Percentiles rank a stretch among this genome's conserved stretches.
phyloP scores from a whole-genome alignment of 2,888 invertebrate species.

The Eupithecia inturbata region DNA sequence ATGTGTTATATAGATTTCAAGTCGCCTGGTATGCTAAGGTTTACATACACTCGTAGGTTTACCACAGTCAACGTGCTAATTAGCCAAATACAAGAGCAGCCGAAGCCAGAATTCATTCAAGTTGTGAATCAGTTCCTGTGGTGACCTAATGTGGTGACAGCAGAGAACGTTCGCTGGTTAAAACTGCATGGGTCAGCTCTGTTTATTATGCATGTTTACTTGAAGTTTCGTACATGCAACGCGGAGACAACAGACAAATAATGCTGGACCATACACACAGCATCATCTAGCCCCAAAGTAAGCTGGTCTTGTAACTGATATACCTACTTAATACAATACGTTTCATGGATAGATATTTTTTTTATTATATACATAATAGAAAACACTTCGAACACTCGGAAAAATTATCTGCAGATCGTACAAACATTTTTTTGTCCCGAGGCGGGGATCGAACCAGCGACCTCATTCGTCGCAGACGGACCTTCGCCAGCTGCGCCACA shows the following conservation, averaged over 20 bases:
- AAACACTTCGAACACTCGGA: too few relatives aligned
- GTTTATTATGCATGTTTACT: background rate
- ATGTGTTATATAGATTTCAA: background rate
- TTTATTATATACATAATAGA: too few relatives aligned
- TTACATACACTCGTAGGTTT: background rate
- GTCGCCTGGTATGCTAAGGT: background rate
- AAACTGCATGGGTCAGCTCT: background rate
- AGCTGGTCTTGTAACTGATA: background rate
- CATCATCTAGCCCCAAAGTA: too few relatives aligned
- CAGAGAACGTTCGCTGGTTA: background rate
- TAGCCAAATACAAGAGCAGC: background rate
- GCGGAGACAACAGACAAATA: background rate
- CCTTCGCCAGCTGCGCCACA: too few relatives aligned
- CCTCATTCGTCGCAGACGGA: too few relatives aligned
- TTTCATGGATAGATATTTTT: too few relatives aligned
- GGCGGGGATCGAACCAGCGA: too few relatives aligned
- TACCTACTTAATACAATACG: too few relatives aligned
- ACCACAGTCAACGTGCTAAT: background rate
- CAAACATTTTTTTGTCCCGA: too few relatives aligned
- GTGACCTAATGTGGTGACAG: background rate
- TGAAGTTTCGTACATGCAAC: background rate
- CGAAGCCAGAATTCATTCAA: slow-evolving; percentile 4
- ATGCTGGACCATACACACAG: background rate
- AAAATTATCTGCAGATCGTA: too few relatives aligned
- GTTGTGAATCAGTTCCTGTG: background rate